These are phyloP conservation scores for Coelogynopora nodosa DNA, from an alignment of 2,888 invertebrate genomes.

Conservation along the genomic window DNA sequence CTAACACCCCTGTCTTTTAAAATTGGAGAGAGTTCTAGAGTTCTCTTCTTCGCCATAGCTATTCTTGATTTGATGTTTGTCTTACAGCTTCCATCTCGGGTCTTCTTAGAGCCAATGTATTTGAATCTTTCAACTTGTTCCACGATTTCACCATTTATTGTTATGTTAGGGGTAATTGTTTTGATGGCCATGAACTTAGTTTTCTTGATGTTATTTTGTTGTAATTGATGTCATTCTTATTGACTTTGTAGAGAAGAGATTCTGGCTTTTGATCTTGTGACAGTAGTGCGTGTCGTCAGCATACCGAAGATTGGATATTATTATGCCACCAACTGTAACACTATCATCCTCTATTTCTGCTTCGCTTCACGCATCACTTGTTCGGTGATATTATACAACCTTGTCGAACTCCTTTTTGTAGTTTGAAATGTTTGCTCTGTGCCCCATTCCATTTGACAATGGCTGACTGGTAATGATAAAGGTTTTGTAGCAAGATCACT, in stretches of 20 bases:
- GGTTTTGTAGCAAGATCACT: not conserved
- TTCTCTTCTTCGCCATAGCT: slow-evolving; percentile 16
- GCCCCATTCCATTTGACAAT: slow-evolving; percentile 13
- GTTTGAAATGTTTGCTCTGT: not conserved
- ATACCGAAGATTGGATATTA: not conserved
- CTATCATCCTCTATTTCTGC: not conserved
- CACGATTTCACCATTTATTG: not conserved
- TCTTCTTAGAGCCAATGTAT: not conserved
- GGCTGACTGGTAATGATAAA: not conserved
- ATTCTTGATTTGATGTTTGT: not conserved
- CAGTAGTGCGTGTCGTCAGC: slow-evolving; percentile 6
- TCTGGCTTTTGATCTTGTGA: not conserved
- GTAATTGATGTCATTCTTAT: not conserved
- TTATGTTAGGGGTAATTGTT: not conserved
- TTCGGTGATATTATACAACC: slow-evolving; percentile 15
- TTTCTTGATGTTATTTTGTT: not conserved
- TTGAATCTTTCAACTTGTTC: not conserved
- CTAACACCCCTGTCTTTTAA: not conserved
- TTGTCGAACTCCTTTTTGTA: not conserved
- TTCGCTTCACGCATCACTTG: not conserved
- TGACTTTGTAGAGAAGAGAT: not conserved
- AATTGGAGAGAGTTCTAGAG: not conserved
- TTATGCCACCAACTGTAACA: not conserved
- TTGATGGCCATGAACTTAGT: not conserved
- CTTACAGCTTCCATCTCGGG: not conserved